Evolutionary conservation across 2,113 vertebrate species (phyloP).

Genomic region (Microtus richardsoni): DNA sequence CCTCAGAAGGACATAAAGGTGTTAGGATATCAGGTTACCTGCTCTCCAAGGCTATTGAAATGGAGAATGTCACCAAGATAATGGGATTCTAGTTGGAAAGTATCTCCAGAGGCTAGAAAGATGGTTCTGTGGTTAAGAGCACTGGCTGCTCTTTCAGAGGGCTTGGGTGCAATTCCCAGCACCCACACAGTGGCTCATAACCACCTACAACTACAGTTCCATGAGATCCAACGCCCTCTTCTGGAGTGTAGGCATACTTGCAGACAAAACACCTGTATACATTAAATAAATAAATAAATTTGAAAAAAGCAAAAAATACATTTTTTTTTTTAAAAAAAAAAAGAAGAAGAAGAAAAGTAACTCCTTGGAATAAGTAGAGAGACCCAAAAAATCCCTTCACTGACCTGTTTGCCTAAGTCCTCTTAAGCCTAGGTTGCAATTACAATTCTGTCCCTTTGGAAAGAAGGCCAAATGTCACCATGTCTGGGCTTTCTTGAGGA

Average conservation of each 20-base stretch:
- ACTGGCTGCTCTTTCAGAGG: not conserved
- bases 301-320: not conserved
- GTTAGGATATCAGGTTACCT: constrained; percentile 39
- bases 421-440: not conserved
- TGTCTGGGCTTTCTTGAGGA: not conserved
- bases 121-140: not conserved
- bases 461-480: constrained; percentile 31
- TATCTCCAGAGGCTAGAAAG: not conserved
- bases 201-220: not conserved
- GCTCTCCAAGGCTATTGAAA: constrained; percentile 17
- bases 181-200: not conserved
- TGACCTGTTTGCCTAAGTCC: not conserved
- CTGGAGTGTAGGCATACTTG: not conserved
- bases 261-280: not conserved
- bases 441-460: constrained; percentile 39
- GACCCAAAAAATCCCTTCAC: too few species aligned
- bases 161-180: not conserved
- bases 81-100: not conserved
- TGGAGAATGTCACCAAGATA: constrained; percentile 29
- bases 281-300: not conserved
- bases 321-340: not conserved
- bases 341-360: constrained; percentile 1
- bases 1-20: constrained; percentile 68
- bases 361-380: too few species aligned
- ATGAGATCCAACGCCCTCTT: not conserved